Evolutionary conservation across 2,888 invertebrate species (phyloP), one percentile per base, ranked within the genome.

Genomic region (Euplagia quadripunctaria): DNA sequence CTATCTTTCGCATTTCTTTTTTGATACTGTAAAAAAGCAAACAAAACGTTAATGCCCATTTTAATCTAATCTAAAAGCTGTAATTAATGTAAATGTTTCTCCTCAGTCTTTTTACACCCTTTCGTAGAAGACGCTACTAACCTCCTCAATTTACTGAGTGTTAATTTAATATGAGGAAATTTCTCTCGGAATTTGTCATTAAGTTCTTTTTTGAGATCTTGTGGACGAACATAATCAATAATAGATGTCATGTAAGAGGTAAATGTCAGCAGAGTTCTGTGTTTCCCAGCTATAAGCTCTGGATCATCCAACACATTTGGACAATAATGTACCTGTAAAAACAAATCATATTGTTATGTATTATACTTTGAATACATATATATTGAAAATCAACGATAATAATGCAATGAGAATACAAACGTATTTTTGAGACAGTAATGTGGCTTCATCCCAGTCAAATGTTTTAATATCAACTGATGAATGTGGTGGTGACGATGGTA

Each of bases 121-220:
- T 49, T 49, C 43, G 0, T 9, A 46, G 43, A 46, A 46, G 43
- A 46, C 4, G 43, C 43, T 46, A 69, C 68, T 87, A 96, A 98
- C 99, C 99, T 99, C 94, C 99, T 97, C 72, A 99, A 96, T 96
- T 99, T 99, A 94, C 99, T 99, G 75, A 99, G 96, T 6, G 99
- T 99, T 51, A 99, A 96, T 90, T 99, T 98, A 80, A 99, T 98
- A 86, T 98, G 97, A 0, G 99, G 99, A 95, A 99, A 99, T 89
- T 98, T 98, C 86, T 98, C 99, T 83, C 97, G 97, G 90, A 99
- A 99, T 93, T 99, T 99, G 89, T 99, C 99, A 93, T 99, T 99
- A 67, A 99, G 96, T 92, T 99, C 99, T 91, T 99, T 99, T 94
- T 99, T 99, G 83, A 99, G 96, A 92, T 99, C 99, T 58, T 98